A percentile compares a stretch with the other conserved stretches of the same genome.
Conservation (phyloP, 1,140 invertebrate species). For the Daktulosphaira vitifoliae region DNA sequence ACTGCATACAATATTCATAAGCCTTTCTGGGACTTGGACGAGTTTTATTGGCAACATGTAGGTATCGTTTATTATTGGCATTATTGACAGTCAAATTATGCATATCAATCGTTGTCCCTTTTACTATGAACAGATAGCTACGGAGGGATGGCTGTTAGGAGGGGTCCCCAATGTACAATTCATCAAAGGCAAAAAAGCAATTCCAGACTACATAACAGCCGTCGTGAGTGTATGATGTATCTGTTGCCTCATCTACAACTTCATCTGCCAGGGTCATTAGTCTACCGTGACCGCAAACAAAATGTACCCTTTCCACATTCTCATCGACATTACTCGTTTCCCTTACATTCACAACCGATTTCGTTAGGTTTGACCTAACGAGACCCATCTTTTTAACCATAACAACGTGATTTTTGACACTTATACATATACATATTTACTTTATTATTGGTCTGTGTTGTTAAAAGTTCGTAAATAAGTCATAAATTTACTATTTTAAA, state of each 20-base stretch:
- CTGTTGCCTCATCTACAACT: neutral
- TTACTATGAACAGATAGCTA: neutral
- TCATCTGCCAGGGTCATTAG: too few species aligned
- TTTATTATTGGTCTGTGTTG: too few species aligned
- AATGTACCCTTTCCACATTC: too few species aligned
- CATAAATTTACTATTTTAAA: too few species aligned
- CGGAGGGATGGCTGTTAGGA: neutral
- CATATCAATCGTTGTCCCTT: conserved; percentile 20
- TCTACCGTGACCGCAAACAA: too few species aligned
- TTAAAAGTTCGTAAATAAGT: too few species aligned
- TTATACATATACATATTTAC: too few species aligned
- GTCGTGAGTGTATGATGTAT: conserved; percentile 22
- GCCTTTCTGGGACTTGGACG: too few species aligned
- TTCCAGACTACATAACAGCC: conserved; percentile 2
- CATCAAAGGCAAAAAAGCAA: conserved; percentile 29
- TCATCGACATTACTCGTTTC: neutral
- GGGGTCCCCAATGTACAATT: conserved; percentile 22
- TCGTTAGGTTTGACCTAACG: neutral
- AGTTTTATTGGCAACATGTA: too few species aligned
- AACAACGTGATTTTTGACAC: conserved; percentile 1
- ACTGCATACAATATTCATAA: too few species aligned
- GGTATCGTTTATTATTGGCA: neutral
- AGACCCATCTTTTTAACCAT: conserved; percentile 5
- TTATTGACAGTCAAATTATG: conserved; percentile 15
- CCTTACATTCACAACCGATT: neutral